Conservation (phyloP, 2,113 vertebrate species). For the Chiloscyllium plagiosum region DNA sequence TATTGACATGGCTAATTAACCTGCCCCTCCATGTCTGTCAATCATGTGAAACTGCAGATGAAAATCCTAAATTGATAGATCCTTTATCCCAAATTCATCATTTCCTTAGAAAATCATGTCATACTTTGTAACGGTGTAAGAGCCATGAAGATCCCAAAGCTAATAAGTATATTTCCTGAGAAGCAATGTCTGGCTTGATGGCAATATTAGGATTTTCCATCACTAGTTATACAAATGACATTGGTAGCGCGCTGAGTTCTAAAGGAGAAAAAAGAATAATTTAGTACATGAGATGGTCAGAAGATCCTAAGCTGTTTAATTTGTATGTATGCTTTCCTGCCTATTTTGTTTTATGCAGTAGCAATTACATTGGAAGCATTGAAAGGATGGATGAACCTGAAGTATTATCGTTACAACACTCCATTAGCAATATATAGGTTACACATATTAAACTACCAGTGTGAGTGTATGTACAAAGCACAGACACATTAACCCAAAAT, state of each 20-base stretch:
- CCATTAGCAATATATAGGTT: background rate
- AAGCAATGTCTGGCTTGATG: background rate
- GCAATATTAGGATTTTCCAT: background rate
- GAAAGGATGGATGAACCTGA: background rate
- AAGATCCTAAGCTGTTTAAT: too few relatives aligned
- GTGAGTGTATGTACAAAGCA: background rate
- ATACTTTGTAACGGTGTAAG: background rate
- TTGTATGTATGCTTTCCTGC: too few relatives aligned
- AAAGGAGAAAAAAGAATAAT: background rate
- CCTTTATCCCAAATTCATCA: background rate
- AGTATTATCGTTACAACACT: background rate
- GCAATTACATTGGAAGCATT: background rate
- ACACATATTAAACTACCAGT: background rate
- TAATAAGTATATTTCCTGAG: background rate
- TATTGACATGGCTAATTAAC: background rate
- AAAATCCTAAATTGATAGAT: too few relatives aligned
- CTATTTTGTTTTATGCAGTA: too few relatives aligned
- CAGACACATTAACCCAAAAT: background rate
- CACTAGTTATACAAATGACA: background rate
- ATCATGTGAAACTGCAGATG: background rate
- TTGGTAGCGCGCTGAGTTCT: background rate
- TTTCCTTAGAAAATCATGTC: background rate
- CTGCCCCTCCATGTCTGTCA: background rate
- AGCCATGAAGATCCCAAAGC: background rate
- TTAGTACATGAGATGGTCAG: background rate